Conservation (phyloP, 2,888 invertebrate species). For the Nymphalis polychloros region DNA sequence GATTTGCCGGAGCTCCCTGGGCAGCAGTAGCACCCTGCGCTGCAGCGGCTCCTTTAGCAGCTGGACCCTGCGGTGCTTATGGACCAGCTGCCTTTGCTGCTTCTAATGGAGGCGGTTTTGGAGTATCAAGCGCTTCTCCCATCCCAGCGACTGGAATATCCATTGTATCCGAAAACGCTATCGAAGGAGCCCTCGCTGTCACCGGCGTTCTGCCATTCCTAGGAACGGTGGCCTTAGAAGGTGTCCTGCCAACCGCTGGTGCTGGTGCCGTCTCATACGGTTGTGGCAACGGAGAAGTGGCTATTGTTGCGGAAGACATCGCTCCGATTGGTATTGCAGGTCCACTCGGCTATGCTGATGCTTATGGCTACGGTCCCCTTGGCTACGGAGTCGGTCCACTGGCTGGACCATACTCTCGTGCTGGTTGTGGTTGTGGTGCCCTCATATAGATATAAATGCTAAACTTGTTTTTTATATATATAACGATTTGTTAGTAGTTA, state of each 20-base stretch:
- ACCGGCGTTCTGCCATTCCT: slow-evolving; percentile 47
- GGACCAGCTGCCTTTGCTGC: not conserved
- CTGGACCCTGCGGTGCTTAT: not conserved
- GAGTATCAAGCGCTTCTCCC: slow-evolving; percentile 47
- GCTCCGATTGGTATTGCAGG: slow-evolving; percentile 30
- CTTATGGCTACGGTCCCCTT: slow-evolving; percentile 23
- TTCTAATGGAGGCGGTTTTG: slow-evolving; percentile 37
- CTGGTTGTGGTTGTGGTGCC: not conserved
- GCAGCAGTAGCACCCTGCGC: not conserved
- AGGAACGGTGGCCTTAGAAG: slow-evolving; percentile 46
- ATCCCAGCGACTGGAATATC: slow-evolving; percentile 47
- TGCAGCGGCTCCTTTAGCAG: not conserved
- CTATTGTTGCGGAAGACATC: slow-evolving; percentile 39
- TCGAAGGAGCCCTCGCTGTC: slow-evolving; percentile 46
- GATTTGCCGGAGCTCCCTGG: not conserved
- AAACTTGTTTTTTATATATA: too few relatives aligned
- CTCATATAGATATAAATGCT: not conserved
- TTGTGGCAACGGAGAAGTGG: slow-evolving; percentile 44
- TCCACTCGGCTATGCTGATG: slow-evolving; percentile 29
- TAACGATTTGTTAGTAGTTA: too few relatives aligned
- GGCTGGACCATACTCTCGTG: not conserved
- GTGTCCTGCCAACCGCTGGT: slow-evolving; percentile 43
- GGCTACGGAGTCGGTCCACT: slow-evolving; percentile 21
- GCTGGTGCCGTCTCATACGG: slow-evolving; percentile 44
- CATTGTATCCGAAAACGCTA: slow-evolving; percentile 49